These are phyloP conservation scores for Spisula solida DNA, from an alignment of 2,888 invertebrate species.

Conservation along the genomic window DNA sequence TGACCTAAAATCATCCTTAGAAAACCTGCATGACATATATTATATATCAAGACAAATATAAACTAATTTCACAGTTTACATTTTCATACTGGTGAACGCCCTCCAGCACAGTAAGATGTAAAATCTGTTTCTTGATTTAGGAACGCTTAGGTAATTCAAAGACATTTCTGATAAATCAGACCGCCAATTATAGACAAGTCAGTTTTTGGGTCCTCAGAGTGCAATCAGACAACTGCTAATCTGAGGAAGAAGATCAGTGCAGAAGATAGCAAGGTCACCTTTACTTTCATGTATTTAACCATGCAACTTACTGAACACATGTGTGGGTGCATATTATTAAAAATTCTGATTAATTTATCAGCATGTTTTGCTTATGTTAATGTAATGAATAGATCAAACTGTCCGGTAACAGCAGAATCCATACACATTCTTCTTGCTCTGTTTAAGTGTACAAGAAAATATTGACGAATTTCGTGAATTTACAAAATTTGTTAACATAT, in stretches of 20 bases:
- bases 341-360: background rate
- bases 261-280: background rate
- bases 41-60: background rate
- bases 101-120: background rate
- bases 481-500: too few relatives aligned
- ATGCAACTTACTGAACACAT: background rate
- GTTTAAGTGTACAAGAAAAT: too few relatives aligned
- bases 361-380: background rate
- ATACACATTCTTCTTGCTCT: too few relatives aligned
- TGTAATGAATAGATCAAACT: background rate
- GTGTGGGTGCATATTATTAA: background rate
- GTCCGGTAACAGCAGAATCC: too few relatives aligned
- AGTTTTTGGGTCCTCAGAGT: background rate
- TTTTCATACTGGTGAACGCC: background rate
- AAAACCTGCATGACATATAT: background rate
- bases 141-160: background rate
- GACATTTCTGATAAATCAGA: background rate
- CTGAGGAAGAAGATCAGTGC: background rate
- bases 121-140: conserved; percentile 10
- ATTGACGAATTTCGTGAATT: too few relatives aligned
- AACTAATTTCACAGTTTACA: background rate
- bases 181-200: background rate
- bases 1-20: background rate
- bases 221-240: conserved; percentile 8
- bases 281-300: background rate